phyloP scores from a whole-genome alignment of 92 coral and sea anemone species.

The Palythoa heliodiscus region DNA sequence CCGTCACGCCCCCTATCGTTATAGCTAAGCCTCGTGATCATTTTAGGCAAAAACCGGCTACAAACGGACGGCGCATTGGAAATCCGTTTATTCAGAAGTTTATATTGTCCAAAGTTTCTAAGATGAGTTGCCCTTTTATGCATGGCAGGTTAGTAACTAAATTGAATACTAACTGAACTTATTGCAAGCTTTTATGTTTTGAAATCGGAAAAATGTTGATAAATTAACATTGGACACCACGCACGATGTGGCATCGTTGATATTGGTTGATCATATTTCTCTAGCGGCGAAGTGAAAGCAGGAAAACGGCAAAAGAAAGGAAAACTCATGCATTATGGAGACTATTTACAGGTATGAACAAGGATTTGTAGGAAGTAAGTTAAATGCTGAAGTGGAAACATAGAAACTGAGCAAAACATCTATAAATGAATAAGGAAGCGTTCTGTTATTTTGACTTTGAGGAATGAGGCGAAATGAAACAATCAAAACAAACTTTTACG shows the following conservation, averaged over 20 bases:
- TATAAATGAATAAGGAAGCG: too few species aligned
- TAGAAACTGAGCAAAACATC: too few species aligned
- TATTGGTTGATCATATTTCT: conserved; percentile 72
- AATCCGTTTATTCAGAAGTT: neutral
- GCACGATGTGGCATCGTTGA: conserved; percentile 22
- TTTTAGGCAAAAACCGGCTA: neutral
- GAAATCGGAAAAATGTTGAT: neutral
- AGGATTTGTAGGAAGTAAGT: neutral
- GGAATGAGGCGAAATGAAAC: too few species aligned
- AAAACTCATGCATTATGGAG: conserved; percentile 14
- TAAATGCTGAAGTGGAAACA: neutral
- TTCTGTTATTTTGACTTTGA: too few species aligned
- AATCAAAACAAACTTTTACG: too few species aligned
- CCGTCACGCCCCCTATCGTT: neutral
- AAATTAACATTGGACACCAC: too few species aligned
- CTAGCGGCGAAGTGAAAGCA: conserved; percentile 86
- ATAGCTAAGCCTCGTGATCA: neutral
- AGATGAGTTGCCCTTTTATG: conserved; percentile 22
- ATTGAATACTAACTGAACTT: neutral
- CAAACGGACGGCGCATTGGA: neutral
- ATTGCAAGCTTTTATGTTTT: neutral
- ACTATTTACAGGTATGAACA: conserved; percentile 21
- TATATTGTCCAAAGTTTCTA: neutral
- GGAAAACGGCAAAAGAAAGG: conserved; percentile 19
- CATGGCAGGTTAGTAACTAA: conserved; percentile 12